These are phyloP conservation scores for Taphrorychus bicolor DNA, from an alignment of 2,888 invertebrate genomes.

Conservation along the genomic window DNA sequence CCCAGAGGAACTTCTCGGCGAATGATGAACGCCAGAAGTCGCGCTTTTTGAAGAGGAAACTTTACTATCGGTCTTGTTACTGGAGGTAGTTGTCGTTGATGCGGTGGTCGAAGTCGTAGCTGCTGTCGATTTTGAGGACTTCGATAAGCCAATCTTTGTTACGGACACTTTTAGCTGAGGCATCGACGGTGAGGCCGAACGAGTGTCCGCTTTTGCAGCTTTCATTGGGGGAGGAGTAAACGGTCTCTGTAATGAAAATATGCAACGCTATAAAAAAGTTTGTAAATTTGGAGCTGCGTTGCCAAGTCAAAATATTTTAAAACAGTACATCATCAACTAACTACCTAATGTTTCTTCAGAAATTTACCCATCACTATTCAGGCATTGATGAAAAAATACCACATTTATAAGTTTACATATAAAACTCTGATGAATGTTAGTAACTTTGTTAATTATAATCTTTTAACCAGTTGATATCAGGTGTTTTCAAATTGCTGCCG, in stretches of 20 bases:
- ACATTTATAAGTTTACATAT: too few relatives aligned
- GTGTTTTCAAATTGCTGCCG: too few relatives aligned
- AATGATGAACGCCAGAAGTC: conserved; percentile 25
- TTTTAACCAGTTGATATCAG: too few relatives aligned
- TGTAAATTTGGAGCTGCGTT: neutral
- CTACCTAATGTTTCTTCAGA: too few relatives aligned
- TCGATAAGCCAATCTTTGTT: conserved; percentile 43
- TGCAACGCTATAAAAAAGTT: neutral
- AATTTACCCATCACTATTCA: too few relatives aligned
- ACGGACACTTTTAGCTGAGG: conserved; percentile 41
- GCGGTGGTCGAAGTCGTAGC: conserved; percentile 31
- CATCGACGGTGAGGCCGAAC: conserved; percentile 13
- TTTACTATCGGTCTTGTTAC: conserved; percentile 40
- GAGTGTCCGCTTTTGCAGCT: conserved; percentile 7
- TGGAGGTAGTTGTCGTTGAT: conserved; percentile 37
- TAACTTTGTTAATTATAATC: too few relatives aligned
- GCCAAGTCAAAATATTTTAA: too few relatives aligned
- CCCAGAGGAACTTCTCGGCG: conserved; percentile 20
- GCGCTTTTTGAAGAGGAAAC: conserved; percentile 38
- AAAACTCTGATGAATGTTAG: too few relatives aligned
- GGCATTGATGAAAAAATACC: too few relatives aligned
- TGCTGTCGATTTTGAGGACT: conserved; percentile 42
- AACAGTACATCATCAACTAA: too few relatives aligned
- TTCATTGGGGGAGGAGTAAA: conserved; percentile 25
- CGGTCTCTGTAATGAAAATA: conserved; percentile 29